Percentiles rank a stretch among this genome's conserved stretches.
phyloP scores from a whole-genome alignment of 2,113 vertebrate species.

The Vanacampus margaritifer region DNA sequence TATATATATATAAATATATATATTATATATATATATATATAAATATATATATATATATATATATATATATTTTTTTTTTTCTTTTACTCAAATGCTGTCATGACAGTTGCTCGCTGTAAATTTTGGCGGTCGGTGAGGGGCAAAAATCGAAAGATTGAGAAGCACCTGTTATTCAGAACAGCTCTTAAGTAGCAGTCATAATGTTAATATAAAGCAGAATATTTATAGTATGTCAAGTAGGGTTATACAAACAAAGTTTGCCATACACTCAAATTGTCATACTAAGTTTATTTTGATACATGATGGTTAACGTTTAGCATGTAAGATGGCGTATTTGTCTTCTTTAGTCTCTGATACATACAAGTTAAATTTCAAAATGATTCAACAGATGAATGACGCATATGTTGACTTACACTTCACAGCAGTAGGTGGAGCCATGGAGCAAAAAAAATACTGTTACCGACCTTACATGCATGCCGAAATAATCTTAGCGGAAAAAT shows the following conservation, averaged over 20 bases:
- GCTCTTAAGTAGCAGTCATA: background rate
- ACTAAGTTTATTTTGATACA: background rate
- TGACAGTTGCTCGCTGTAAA: too few relatives aligned
- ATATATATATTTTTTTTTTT: too few relatives aligned
- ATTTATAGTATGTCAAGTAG: background rate
- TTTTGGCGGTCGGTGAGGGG: too few relatives aligned
- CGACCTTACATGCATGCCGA: background rate
- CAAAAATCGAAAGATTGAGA: too few relatives aligned
- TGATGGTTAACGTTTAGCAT: background rate
- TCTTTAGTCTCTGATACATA: background rate
- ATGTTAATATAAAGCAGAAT: background rate
- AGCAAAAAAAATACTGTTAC: background rate
- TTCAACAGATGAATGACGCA: background rate
- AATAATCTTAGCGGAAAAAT: background rate
- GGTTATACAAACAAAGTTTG: background rate
- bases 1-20: too few relatives aligned
- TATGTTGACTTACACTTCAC: background rate
- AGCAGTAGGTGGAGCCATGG: background rate
- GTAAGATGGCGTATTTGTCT: background rate
- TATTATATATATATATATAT: too few relatives aligned
- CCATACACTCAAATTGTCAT: background rate
- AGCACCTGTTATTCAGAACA: background rate
- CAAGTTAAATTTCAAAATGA: too few relatives aligned
- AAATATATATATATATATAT: too few relatives aligned
- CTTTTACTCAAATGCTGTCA: too few relatives aligned